Evolutionary conservation across 2,888 invertebrate species (phyloP).

Genomic region (Trichopoda pennipes): DNA sequence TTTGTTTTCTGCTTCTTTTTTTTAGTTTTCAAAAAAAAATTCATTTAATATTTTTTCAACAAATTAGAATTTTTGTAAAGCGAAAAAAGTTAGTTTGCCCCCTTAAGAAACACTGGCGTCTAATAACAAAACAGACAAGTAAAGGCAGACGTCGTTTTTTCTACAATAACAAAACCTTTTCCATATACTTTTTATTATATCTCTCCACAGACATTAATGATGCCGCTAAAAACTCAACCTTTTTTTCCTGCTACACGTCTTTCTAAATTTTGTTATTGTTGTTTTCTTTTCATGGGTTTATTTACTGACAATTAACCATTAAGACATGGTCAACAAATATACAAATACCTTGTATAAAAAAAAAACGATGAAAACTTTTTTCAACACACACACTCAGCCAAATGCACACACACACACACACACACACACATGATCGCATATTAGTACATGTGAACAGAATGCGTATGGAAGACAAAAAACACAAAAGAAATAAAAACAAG

Average conservation of each 20-base stretch:
- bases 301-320: conserved; percentile 67
- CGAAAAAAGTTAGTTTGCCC: not conserved
- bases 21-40: no score
- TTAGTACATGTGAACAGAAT: conserved; percentile 24
- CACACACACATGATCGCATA: not conserved
- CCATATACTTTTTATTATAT: conserved; percentile 17
- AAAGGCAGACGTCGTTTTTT: conserved; percentile 23
- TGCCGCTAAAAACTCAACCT: conserved; percentile 60
- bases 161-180: conserved; percentile 39
- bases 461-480: conserved; percentile 42
- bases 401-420: conserved; percentile 5
- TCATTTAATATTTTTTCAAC: no score
- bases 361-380: conserved; percentile 47
- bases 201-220: conserved; percentile 57
- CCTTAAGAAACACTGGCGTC: conserved; percentile 40
- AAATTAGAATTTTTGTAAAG: no score
- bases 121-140: conserved; percentile 1
- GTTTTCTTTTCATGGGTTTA: conserved; percentile 56
- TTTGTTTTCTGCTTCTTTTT: no score
- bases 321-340: conserved; percentile 67
- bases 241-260: conserved; percentile 49
- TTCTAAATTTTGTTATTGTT: conserved; percentile 41
- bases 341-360: conserved; percentile 34
- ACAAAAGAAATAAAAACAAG: conserved; percentile 16
- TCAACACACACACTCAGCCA: conserved; percentile 17